A percentile compares a stretch with the other conserved stretches of the same genome.
Conservation (phyloP, 1,140 invertebrate species). For the Bombus vancouverensis region DNA sequence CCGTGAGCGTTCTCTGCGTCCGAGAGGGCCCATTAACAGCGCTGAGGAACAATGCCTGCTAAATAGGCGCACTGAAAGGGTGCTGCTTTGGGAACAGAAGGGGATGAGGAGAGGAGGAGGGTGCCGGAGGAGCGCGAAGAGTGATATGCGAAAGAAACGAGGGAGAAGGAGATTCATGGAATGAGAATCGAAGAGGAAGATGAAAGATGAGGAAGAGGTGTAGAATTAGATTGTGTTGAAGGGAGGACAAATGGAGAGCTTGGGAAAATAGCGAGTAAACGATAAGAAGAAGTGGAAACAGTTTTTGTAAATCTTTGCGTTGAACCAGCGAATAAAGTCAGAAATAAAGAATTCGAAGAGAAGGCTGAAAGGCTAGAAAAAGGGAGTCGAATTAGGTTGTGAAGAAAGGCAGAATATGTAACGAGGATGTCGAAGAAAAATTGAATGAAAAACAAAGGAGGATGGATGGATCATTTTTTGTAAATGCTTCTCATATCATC, state of each 20-base stretch:
- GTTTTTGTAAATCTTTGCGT: too few species aligned
- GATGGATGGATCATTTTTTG: not conserved
- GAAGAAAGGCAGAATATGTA: too few species aligned
- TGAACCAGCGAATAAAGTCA: too few species aligned
- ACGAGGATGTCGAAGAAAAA: not conserved
- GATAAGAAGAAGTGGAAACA: too few species aligned
- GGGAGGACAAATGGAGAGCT: too few species aligned
- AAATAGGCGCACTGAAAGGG: slow-evolving; percentile 21
- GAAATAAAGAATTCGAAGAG: too few species aligned
- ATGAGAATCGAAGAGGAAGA: not conserved
- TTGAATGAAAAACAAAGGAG: too few species aligned
- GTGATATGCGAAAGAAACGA: not conserved
- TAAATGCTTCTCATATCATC: too few species aligned
- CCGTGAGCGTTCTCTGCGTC: not conserved
- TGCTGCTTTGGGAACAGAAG: not conserved
- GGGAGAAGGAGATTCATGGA: not conserved
- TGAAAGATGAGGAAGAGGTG: not conserved
- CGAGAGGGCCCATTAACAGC: slow-evolving; percentile 36
- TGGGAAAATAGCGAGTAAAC: too few species aligned
- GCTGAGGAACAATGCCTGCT: slow-evolving; percentile 29
- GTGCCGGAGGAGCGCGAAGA: not conserved
- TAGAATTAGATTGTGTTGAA: too few species aligned
- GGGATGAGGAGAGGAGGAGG: too few species aligned
- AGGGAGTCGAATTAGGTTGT: not conserved
- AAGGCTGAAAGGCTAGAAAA: not conserved